Evolutionary conservation across 2,888 invertebrate genomes (phyloP).

Genomic region (Euplagia quadripunctaria): DNA sequence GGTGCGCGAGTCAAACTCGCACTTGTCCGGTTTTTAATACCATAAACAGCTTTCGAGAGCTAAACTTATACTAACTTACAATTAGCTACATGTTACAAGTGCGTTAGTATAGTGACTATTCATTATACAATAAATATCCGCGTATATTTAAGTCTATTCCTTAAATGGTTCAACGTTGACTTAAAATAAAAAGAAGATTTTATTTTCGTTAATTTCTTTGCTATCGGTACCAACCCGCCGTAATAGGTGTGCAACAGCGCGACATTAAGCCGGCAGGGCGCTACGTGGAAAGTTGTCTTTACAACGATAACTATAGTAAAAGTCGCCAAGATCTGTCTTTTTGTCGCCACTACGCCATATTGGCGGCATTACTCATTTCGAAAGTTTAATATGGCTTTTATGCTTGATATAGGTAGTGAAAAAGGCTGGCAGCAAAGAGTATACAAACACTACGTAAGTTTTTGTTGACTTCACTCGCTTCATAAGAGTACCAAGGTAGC

Average conservation of each 20-base stretch:
- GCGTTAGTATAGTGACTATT: too few species aligned
- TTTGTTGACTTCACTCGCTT: slow-evolving; percentile 9
- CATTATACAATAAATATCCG: too few species aligned
- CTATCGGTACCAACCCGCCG: slow-evolving; percentile 47
- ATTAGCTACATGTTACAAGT: too few species aligned
- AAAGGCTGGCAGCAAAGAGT: slow-evolving; percentile 19
- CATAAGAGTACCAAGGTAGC: not conserved
- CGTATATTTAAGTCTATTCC: too few species aligned
- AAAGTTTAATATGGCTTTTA: slow-evolving; percentile 59
- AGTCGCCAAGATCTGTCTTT: slow-evolving; percentile 53
- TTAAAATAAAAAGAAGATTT: not conserved
- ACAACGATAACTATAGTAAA: slow-evolving; percentile 53
- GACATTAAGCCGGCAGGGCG: slow-evolving; percentile 58
- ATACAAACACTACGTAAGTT: not conserved
- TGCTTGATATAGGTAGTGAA: slow-evolving; percentile 36
- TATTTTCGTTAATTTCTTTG: slow-evolving; percentile 28
- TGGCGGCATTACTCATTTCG: slow-evolving; percentile 61
- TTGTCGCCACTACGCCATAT: slow-evolving; percentile 60
- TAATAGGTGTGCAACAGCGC: slow-evolving; percentile 51
- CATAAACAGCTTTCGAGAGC: too few species aligned
- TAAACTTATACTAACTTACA: too few species aligned
- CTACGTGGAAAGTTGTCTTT: slow-evolving; percentile 60
- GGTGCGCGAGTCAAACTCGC: too few species aligned
- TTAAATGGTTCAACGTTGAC: too few species aligned
- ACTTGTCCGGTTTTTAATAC: too few species aligned